phyloP scores from a whole-genome alignment of 2,888 invertebrate species.

The Callosobruchus maculatus region DNA sequence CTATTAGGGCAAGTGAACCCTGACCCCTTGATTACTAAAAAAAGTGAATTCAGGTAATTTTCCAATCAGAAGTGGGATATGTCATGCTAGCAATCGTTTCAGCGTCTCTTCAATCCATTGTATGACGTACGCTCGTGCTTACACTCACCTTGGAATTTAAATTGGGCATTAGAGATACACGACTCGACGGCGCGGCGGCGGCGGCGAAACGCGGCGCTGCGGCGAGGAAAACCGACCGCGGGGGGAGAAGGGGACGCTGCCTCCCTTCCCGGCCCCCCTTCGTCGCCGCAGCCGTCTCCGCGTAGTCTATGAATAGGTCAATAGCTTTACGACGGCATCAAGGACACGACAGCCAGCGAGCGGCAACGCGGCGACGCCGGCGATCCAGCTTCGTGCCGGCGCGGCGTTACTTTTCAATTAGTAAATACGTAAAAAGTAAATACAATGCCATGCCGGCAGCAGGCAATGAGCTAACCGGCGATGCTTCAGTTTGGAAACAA shows the following conservation, averaged over 20 bases:
- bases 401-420: no score
- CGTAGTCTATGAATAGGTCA: slow-evolving; percentile 33
- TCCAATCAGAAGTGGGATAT: background rate
- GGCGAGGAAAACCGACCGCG: background rate
- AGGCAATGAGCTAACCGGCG: no score
- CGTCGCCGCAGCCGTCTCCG: background rate
- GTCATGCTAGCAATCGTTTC: background rate
- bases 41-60: no score
- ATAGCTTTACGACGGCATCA: slow-evolving; percentile 32
- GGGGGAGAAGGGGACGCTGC: background rate
- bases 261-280: background rate
- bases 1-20: no score
- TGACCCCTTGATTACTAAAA: no score
- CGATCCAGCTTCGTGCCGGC: background rate
- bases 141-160: background rate
- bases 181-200: background rate
- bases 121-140: background rate
- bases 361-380: background rate
- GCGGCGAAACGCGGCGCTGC: background rate
- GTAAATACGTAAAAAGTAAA: no score
- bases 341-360: slow-evolving; percentile 22
- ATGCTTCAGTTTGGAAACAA: no score
- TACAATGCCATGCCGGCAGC: no score
- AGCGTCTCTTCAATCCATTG: background rate
- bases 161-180: background rate